Conservation (phyloP, 1,140 invertebrate species). For the Drosophila insularis region DNA sequence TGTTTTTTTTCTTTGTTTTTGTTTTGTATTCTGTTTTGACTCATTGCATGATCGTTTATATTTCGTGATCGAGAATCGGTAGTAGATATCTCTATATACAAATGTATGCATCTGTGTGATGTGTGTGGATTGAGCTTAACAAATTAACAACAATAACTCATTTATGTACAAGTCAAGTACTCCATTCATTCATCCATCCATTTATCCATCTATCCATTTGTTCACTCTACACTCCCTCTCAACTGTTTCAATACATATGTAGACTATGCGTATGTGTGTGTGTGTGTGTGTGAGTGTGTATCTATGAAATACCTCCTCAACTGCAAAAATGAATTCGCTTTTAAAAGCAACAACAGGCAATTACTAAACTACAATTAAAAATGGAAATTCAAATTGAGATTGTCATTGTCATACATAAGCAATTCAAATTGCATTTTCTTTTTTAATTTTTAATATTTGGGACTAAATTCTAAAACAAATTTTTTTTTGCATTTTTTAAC, state of each 20-base stretch:
- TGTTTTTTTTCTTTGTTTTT: too few relatives aligned
- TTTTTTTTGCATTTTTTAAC: too few relatives aligned
- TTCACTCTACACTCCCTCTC: not conserved
- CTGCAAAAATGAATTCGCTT: conserved; percentile 1
- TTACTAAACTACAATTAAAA: conserved; percentile 2
- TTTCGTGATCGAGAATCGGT: too few relatives aligned
- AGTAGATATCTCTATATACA: too few relatives aligned
- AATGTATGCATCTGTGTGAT: not conserved
- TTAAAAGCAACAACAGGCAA: not conserved
- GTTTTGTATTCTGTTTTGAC: too few relatives aligned
- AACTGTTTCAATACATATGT: not conserved
- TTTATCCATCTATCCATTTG: not conserved
- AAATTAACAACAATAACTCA: conserved; percentile 9
- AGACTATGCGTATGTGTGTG: not conserved
- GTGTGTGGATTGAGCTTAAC: not conserved
- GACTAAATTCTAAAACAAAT: too few relatives aligned
- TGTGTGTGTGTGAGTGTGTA: conserved; percentile 1
- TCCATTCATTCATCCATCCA: not conserved
- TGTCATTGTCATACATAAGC: not conserved
- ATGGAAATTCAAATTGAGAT: conserved; percentile 3
- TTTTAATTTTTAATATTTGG: too few relatives aligned
- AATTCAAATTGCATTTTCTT: too few relatives aligned
- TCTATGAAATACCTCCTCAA: conserved; percentile 9
- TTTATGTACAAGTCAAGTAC: not conserved
- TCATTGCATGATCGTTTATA: too few relatives aligned